Base-by-base conservation (phyloP, 2,113 vertebrate genomes). In the Gnathonemus longibarbis region DNA sequence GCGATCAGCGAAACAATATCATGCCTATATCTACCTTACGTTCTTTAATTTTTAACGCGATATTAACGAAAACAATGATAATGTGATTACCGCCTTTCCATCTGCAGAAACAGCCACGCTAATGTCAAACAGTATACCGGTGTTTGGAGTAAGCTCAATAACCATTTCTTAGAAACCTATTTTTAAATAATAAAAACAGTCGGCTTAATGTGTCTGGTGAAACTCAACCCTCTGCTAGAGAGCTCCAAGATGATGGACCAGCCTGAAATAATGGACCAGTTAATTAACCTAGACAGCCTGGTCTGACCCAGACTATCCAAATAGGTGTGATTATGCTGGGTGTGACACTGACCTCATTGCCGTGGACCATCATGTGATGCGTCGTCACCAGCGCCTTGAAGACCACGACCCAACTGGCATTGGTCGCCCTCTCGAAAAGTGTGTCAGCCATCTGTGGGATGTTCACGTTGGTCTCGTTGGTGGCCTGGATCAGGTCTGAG, bases 351-450 rank as follows among this genome's bases (percentile, higher is more conserved):
- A 99, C 98, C 98, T 99, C 98, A 83, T 99, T 99, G 93, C 98
- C 98, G 86, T 98, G 97, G 91, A 98, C 98, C 98, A 99, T 99
- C 94, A 99, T 96, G 95, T 99, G 97, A 93, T 99, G 98, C 88
- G 98, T 99, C 93, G 98, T 97, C 95, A 99, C 97, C 94, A 99
- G 97, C 88, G 98, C 98, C 92, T 99, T 99, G 96, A 98, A 99
- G 92, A 99, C 98, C 95, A 99, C 98, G 92, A 99, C 97, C 98
- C 98, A 99, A 97, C 98, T 99, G 95, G 98, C 99, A 46, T 99
- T 99, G 88, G 97, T 97, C 49, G 96, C 98, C 94, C 98, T 97
- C 96, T 99, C 98, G 94, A 99, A 97, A 93, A 99, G 96, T 46
- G 97, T 99, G 95, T 99, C 98, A 0, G 98, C 98, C 97, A 99